Base-by-base conservation (phyloP, 2,888 invertebrate species). In the Geotrupes spiniger region DNA sequence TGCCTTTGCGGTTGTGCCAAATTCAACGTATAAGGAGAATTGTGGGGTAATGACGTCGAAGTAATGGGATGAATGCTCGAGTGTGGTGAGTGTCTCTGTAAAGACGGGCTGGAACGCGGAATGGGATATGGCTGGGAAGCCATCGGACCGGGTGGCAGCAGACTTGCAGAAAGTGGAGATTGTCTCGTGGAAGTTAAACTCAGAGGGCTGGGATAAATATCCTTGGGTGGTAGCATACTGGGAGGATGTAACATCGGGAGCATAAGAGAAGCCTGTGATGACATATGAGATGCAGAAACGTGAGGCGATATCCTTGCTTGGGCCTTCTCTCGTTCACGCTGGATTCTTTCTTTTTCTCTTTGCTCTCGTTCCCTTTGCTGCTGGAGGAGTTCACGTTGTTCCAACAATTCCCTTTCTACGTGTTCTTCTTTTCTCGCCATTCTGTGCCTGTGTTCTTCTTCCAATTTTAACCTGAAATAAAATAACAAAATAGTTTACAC, bases 401-500 rank as follows among this genome's bases (percentile, higher is more conserved):
- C 80, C 62, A 81, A 57, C 10, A 72, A 50, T 52, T 73, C 74
- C 14, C 73, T 63, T 62, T 78, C 78, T 65, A 73, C 74, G 64
- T 74, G 78, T 62, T 79, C 78, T 48, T 78, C 74, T 63, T 80
- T 75, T 40, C 77, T 69, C 49, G 64, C 59, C 59, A 82, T 72
- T 45, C 83, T 74, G 50, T 80, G 78, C 48, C 84, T 72, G 61
- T 85, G 84, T 62, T 84, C 84, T 64, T 85, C 85, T 69, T 85
- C 86, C 56, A 85, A 69, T 70, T 86, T 86, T 62, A 85, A 71
- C 61, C 84, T 81, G 61, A 36, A 69, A 61, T 16, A 51, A 50
- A 17, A 42, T 11, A 31, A 40, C 1, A 29, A n/a, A n/a, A n/a
- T n/a, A n/a, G n/a, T n/a, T n/a, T n/a, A n/a, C n/a, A n/a, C n/a